phyloP scores from a whole-genome alignment of 1,140 invertebrate genomes.

The Diorhabda elongata region DNA sequence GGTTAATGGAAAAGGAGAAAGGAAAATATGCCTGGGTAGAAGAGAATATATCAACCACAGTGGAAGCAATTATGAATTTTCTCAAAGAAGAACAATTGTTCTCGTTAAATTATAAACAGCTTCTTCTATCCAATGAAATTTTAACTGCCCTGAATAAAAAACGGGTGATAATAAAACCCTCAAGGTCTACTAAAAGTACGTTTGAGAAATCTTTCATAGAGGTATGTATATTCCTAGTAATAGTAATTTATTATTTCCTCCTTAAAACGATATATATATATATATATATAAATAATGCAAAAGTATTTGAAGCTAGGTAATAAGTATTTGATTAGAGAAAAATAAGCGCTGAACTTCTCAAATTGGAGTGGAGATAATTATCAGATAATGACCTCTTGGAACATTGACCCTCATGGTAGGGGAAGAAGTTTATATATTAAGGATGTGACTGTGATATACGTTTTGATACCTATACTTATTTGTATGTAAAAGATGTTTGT shows the following conservation, averaged over 20 bases:
- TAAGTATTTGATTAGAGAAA: too few species aligned
- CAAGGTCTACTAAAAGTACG: conserved; percentile 27
- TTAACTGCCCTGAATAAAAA: conserved; percentile 23
- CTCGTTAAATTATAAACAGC: conserved; percentile 35
- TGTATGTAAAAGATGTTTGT: too few species aligned
- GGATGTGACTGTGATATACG: too few species aligned
- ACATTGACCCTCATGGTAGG: too few species aligned
- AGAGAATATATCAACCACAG: conserved; percentile 23
- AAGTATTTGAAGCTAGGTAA: too few species aligned
- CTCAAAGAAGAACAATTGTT: conserved; percentile 30
- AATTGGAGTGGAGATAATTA: too few species aligned
- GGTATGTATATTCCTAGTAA: conserved; percentile 2
- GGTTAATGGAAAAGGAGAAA: conserved; percentile 20
- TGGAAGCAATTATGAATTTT: conserved; percentile 28
- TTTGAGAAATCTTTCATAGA: conserved; percentile 34
- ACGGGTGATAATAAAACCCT: conserved; percentile 25
- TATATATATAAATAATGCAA: too few species aligned
- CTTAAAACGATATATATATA: too few species aligned
- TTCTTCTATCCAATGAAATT: conserved; percentile 35
- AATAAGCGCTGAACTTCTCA: too few species aligned
- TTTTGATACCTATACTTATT: too few species aligned
- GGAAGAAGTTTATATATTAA: too few species aligned
- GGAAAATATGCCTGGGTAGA: conserved; percentile 24
- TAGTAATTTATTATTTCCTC: neutral
- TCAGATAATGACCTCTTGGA: too few species aligned